A percentile compares a stretch with the other conserved stretches of the same genome.
These are phyloP conservation scores for Notarius lentiginosus DNA, from an alignment of 2,113 vertebrate genomes.

Conservation along the genomic window DNA sequence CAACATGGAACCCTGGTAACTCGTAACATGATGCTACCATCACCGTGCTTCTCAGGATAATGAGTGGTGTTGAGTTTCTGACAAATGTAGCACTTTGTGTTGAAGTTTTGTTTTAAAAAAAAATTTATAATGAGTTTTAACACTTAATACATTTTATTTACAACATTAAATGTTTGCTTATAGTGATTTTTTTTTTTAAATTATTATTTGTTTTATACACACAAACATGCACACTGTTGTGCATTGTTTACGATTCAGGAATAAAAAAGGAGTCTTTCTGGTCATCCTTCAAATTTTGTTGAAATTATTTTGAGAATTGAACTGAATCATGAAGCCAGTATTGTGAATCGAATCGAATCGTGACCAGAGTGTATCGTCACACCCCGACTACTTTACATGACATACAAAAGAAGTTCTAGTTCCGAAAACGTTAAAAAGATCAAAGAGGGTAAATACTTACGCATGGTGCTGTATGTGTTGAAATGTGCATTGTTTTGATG, in stretches of 20 bases:
- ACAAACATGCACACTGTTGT: neutral
- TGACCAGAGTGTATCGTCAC: neutral
- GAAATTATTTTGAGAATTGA: neutral
- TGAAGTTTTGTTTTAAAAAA: neutral
- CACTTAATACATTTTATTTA: neutral
- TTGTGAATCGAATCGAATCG: neutral
- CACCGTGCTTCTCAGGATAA: neutral
- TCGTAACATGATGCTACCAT: neutral
- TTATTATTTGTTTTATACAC: too few relatives aligned
- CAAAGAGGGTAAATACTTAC: too few relatives aligned
- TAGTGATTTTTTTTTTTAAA: too few relatives aligned
- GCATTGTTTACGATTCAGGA: neutral
- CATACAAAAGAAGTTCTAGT: neutral
- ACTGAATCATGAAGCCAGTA: neutral
- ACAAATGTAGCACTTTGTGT: neutral
- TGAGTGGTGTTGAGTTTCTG: neutral
- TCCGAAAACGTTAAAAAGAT: neutral
- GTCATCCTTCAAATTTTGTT: neutral
- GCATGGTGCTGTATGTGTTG: neutral
- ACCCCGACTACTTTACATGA: neutral
- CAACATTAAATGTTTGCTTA: neutral
- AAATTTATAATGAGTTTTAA: neutral
- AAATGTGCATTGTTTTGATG: neutral
- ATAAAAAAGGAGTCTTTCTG: neutral
- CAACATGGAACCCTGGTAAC: neutral